Base-by-base conservation (phyloP, 2,797 vertebrate genomes). In the Tenualosa thibaudeaui region DNA sequence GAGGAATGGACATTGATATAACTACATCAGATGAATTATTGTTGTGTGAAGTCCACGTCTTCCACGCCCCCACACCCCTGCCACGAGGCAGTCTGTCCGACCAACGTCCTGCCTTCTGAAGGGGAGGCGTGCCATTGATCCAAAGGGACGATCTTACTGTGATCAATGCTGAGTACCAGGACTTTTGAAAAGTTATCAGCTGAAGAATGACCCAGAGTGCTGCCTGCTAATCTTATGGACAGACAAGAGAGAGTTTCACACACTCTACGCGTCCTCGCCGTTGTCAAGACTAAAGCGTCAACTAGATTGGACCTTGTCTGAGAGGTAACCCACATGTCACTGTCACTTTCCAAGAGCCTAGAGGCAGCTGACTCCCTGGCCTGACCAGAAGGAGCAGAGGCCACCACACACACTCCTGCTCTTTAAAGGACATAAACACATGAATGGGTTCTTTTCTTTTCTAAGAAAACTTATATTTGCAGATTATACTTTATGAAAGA, bases 401-500 rank as follows among this genome's bases (percentile, higher is more conserved):
- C 85, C 91, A 90, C 92, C 93, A 91, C 92, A 90, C 92, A 90
- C 92, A 93, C 87, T 88, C 90, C 86, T 86, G 82, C 84, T 86
- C 88, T 81, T 81, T 81, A 88, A 84, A 81, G 92, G 89, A 93
- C 94, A 93, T 91, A 93, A 92, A 89, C 89, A 22, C 89, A 88
- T 83, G 91, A 90, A 91, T 93, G 91, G 87, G 87, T 86, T 83
- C 4, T 91, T 88, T 89, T 86, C 89, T 86, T 87, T 24, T 89
- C 88, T 82, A 83, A 89, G 86, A 92, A 92, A 93, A 93, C 91
- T 93, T 93, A 92, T 93, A 93, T 95, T 93, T 87, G 93, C 88
- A 95, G 90, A 93, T 91, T 93, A 90, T 93, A 93, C 91, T 91
- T 94, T 92, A 94, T 89, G 86, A 93, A 91, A 78, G 68, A 75